Conservation (phyloP, 2,797 vertebrate species). For the Arremon brunneinucha region DNA sequence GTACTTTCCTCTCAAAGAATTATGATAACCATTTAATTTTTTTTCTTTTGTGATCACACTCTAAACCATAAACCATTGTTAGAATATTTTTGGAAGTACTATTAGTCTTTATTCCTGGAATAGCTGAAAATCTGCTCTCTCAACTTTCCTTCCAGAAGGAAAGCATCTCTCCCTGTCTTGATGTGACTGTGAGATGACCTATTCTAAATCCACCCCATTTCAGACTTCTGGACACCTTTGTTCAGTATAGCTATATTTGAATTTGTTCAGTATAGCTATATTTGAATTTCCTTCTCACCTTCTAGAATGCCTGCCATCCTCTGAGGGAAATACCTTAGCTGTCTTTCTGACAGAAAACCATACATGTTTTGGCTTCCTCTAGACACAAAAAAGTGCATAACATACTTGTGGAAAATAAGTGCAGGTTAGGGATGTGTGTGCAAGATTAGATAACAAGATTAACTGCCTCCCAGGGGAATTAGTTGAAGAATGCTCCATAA, state of each 20-base stretch:
- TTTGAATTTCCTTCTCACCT: neutral
- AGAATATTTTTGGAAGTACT: neutral
- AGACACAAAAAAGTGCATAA: neutral
- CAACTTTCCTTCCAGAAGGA: neutral
- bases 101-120: neutral
- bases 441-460: slow-evolving; percentile 48
- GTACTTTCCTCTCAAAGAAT: neutral
- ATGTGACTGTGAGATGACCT: neutral
- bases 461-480: neutral
- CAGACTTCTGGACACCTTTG: neutral
- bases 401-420: neutral
- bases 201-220: neutral
- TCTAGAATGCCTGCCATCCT: neutral
- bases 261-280: neutral
- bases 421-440: neutral
- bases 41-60: neutral
- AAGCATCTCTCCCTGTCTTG: neutral
- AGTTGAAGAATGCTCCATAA: slow-evolving; percentile 27
- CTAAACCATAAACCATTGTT: neutral
- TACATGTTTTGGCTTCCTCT: neutral
- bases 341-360: neutral
- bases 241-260: neutral
- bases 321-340: neutral
- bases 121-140: neutral
- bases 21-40: neutral